A percentile compares a stretch with the other conserved stretches of the same genome.
These are phyloP conservation scores for Glaucomys volans DNA, from an alignment of 2,113 vertebrate species.

Conservation along the genomic window DNA sequence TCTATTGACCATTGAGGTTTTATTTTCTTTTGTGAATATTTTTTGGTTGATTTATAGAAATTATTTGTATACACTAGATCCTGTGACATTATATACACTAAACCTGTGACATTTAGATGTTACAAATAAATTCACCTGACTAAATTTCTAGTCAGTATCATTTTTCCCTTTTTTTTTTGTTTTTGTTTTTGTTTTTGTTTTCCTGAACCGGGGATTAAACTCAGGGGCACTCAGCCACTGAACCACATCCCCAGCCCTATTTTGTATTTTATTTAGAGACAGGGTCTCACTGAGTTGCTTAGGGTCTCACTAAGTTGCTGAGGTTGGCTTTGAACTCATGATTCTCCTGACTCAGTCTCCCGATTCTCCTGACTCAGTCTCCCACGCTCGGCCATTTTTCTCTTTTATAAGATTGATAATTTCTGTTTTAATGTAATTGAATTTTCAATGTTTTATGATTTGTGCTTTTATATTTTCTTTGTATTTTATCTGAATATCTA, in stretches of 20 bases:
- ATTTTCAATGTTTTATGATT: neutral
- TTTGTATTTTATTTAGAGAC: too few species aligned
- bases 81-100: too few species aligned
- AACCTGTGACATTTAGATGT: neutral
- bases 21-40: neutral
- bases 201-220: too few species aligned
- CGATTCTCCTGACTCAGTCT: too few species aligned
- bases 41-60: neutral
- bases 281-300: too few species aligned
- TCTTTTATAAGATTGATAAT: neutral
- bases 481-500: neutral
- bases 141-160: neutral
- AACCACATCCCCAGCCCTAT: too few species aligned
- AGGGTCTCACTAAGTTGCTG: too few species aligned
- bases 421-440: neutral
- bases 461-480: neutral
- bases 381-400: too few species aligned
- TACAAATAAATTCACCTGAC: neutral
- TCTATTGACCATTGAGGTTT: neutral
- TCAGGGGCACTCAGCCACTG: too few species aligned
- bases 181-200: too few species aligned
- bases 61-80: neutral
- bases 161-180: slow-evolving; percentile 8
- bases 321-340: too few species aligned
- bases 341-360: too few species aligned